Conservation (phyloP, 2,797 vertebrate genomes). For the Cyprinodon diabolis region DNA sequence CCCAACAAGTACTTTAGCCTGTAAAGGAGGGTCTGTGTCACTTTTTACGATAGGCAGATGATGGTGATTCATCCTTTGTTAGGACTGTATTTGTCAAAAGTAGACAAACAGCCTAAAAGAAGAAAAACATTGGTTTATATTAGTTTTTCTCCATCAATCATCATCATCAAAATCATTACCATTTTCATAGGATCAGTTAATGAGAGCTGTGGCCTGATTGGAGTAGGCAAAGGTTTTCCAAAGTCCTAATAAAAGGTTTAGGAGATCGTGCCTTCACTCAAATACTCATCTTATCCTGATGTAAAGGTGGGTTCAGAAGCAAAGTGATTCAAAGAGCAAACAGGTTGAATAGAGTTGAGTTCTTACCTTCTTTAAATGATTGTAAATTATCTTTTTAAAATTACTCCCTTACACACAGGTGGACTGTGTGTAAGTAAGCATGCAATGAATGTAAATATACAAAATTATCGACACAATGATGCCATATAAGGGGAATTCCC, state of each 20-base stretch:
- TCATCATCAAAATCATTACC: background rate
- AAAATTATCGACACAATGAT: too few relatives aligned
- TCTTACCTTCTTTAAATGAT: too few relatives aligned
- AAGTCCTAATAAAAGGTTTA: background rate
- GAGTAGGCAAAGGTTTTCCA: background rate
- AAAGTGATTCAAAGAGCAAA: too few relatives aligned
- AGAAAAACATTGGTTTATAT: background rate
- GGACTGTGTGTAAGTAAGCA: too few relatives aligned
- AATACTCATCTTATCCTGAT: too few relatives aligned
- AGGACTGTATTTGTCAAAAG: constrained; percentile 2
- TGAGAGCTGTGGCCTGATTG: background rate
- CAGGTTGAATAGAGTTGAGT: too few relatives aligned
- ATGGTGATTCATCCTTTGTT: background rate
- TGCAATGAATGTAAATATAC: too few relatives aligned
- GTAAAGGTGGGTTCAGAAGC: too few relatives aligned
- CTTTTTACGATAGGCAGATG: constrained; percentile 6
- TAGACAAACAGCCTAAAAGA: constrained; percentile 8
- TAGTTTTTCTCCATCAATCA: background rate
- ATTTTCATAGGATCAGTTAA: background rate
- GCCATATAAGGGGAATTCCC: too few relatives aligned
- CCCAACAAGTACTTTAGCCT: background rate
- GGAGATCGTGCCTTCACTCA: background rate
- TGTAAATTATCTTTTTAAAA: too few relatives aligned
- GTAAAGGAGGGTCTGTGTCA: background rate
- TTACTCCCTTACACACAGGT: too few relatives aligned